Evolutionary conservation across 2,888 invertebrate genomes (phyloP).

Genomic region (Fissipunctia ypsillon): DNA sequence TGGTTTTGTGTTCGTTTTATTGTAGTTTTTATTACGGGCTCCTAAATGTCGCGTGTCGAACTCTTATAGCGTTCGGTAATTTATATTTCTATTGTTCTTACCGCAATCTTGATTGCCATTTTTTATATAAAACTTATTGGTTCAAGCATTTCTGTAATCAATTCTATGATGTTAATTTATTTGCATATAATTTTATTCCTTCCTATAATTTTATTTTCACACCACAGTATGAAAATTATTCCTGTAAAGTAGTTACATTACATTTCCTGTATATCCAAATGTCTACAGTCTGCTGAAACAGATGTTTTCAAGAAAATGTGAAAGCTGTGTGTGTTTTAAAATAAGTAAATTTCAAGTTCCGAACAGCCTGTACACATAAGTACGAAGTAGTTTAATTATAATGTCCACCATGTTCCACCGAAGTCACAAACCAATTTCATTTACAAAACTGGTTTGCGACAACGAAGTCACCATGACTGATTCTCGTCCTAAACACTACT

Average conservation of each 20-base stretch:
- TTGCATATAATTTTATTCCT: too few species aligned
- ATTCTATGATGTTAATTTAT: not conserved
- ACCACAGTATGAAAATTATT: not conserved
- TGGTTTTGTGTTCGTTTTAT: conserved; percentile 47
- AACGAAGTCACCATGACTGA: conserved; percentile 60
- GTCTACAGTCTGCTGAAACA: not conserved
- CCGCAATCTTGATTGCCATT: not conserved
- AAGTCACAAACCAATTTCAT: conserved; percentile 29
- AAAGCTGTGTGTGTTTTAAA: not conserved
- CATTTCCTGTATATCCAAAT: not conserved
- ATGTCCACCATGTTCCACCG: conserved; percentile 17
- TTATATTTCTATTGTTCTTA: conserved; percentile 1
- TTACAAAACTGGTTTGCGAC: conserved; percentile 20
- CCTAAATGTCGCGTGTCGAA: conserved; percentile 52
- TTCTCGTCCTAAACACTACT: conserved; percentile 79
- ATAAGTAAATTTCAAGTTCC: not conserved
- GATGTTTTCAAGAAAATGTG: not conserved
- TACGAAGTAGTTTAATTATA: conserved; percentile 35
- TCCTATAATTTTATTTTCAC: too few species aligned
- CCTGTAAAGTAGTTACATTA: not conserved
- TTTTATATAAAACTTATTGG: not conserved
- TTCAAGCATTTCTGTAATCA: not conserved
- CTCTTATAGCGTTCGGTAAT: conserved; percentile 25
- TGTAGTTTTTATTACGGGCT: conserved; percentile 44
- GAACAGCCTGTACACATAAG: conserved; percentile 57